Base-by-base conservation (phyloP, 2,888 invertebrate species). In the Diachrysia chrysitis region DNA sequence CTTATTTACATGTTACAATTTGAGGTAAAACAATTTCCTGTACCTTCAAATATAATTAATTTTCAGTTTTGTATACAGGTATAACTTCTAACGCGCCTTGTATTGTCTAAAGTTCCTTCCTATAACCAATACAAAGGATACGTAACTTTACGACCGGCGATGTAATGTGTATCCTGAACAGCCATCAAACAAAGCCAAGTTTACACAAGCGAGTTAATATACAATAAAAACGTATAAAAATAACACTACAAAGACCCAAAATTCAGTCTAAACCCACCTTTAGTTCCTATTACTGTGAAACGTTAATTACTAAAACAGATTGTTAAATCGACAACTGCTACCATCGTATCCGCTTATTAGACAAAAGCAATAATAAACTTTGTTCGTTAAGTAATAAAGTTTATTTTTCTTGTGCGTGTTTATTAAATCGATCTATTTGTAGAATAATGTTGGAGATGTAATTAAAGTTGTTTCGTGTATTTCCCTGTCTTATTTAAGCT, bases 391-490 rank as follows among this genome's bases (percentile, higher is more conserved):
- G 14, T 0, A 0, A 7, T 60, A 80, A 55, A 35, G 69, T 63
- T 23, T 1, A 21, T 54, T 73, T 69, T 66, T 51, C 32, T 25
- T 61, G 21, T 66, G 58, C 16, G 79, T 83, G 76, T 73, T 62
- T 48, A 65, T 79, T 76, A 83, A 82, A 87, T 89, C 83, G 86
- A 88, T 89, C 85, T 87, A 86, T 87, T 87, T 85, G 83, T 77
- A 85, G 87, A 76, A 87, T 82, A 85, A 77, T 83, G 83, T 79
- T 76, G 70, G 78, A 78, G 76, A 78, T 80, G 85, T 87, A 84
- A 84, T 87, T 87, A 85, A 83, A 85, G 68, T 81, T 74, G 79
- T 79, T 78, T 80, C 76, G 74, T 76, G 73, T 74, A 81, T 77
- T 71, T 76, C 68, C 76, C 67, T 37, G 55, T 72, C 69, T 63